phyloP scores from a whole-genome alignment of 2,113 vertebrate genomes.

The Chroicocephalus ridibundus region DNA sequence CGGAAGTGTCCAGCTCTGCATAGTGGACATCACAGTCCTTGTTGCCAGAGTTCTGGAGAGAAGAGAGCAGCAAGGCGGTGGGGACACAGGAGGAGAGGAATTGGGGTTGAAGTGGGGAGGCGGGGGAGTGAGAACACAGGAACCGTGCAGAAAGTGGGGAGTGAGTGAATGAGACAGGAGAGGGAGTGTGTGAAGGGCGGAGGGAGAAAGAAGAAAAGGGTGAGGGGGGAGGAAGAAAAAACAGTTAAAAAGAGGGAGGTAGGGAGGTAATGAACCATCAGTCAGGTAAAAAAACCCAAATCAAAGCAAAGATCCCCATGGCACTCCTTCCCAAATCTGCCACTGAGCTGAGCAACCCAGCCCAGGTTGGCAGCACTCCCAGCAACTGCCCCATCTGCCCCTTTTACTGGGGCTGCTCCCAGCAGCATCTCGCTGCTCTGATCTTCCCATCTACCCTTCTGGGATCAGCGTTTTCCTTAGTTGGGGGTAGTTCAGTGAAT shows the following conservation, averaged over 20 bases:
- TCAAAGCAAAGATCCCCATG: not conserved
- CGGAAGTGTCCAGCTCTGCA: constrained; percentile 90
- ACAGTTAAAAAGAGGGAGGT: constrained; percentile 50
- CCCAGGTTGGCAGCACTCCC: not conserved
- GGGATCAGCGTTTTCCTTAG: not conserved
- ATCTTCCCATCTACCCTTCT: not conserved
- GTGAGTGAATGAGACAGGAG: not conserved
- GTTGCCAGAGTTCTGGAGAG: constrained; percentile 86
- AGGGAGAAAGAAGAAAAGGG: constrained; percentile 30
- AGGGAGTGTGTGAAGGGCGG: not conserved
- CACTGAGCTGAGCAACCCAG: not conserved
- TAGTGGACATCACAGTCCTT: constrained; percentile 90
- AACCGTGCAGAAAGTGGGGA: not conserved
- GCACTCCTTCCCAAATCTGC: not conserved
- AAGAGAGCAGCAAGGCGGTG: constrained; percentile 78
- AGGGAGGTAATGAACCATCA: constrained; percentile 31
- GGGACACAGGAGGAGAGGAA: constrained; percentile 24
- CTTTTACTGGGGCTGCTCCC: not conserved
- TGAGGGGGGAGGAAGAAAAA: constrained; percentile 7
- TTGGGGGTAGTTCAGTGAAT: not conserved
- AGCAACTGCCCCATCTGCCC: not conserved
- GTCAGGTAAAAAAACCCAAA: constrained; percentile 24
- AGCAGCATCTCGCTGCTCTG: not conserved
- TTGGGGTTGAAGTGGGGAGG: not conserved
- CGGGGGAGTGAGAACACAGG: not conserved